Evolutionary conservation across 2,888 invertebrate species (phyloP), one percentile per base, ranked within the genome.

Genomic region (Volucella zonaria): DNA sequence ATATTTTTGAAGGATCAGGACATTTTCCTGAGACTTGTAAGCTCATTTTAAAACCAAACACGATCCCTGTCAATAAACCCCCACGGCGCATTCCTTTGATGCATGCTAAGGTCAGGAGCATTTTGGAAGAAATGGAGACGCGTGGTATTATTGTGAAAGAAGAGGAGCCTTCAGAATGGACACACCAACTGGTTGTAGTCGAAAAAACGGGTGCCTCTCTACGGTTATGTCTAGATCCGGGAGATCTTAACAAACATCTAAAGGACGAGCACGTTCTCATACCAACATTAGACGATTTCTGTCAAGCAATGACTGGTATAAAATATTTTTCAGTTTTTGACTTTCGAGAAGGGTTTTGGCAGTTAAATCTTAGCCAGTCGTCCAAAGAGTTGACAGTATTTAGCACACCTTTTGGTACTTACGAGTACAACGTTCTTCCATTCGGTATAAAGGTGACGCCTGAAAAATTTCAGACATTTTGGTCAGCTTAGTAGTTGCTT

Each of bases 371-470:
- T 23, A 62, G 66, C 59, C 87, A 76, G 91, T 90, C 18, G 88
- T 88, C 71, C 89, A 90, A 82, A 90, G 90, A 23, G 88, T 87
- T 56, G 12, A 71, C 71, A 87, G 88, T 82, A 88, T 89, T 43
- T 78, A 86, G 87, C 49, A 62, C 73, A 42, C 62, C 51, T 23
- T 62, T 73, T 62, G 73, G 78, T 40, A 47, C 56, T 23, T 70
- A 52, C 43, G 12, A 70, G 47, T 58, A 70, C 43, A 58, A 58
- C 11, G 45, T 70, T 2, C 42, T 80, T 15, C 49, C 73, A 9
- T 79, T 73, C 38, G 58, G 79, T 1, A 23, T 73, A 31, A 77
- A 77, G n/a, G 43, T 49, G 15, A 70, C 77, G 2, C 70, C 70
- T 10, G 77, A 77, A 64, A 43, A 47, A 15, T 77, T 70, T 38